Conservation (phyloP, 2,797 vertebrate species). For the Mionectes olivaceus region DNA sequence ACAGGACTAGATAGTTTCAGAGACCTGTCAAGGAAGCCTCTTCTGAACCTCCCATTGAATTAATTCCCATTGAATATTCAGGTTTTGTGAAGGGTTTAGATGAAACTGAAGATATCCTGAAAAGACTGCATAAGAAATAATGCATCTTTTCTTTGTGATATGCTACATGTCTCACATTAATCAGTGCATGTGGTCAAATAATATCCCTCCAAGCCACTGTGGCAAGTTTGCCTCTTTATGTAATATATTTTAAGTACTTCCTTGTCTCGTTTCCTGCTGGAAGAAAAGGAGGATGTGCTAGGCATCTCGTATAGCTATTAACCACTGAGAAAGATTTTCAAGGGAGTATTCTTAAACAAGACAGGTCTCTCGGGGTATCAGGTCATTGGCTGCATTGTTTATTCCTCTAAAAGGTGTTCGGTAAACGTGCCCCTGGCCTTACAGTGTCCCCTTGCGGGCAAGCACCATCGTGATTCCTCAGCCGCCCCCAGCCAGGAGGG, state of each 20-base stretch:
- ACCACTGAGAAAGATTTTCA: too few relatives aligned
- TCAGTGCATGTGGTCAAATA: background rate
- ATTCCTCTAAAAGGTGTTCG: background rate
- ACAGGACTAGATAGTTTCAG: background rate
- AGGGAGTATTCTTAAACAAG: background rate
- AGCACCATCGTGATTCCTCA: background rate
- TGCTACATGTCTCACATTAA: background rate
- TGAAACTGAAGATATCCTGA: background rate
- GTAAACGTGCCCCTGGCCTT: background rate
- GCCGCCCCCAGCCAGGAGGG: fast-evolving
- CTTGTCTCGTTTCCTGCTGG: background rate
- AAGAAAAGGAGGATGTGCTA: background rate
- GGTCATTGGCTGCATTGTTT: background rate
- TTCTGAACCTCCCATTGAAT: background rate
- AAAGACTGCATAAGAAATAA: background rate
- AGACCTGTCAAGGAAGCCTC: background rate
- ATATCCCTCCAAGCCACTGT: background rate
- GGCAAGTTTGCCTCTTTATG: background rate
- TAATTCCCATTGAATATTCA: background rate
- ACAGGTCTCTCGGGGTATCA: background rate
- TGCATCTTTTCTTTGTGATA: background rate
- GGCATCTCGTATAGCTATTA: background rate
- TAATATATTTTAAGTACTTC: background rate
- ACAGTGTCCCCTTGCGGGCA: background rate
- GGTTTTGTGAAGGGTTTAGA: background rate